A percentile compares a stretch with the other conserved stretches of the same genome.
phyloP scores from a whole-genome alignment of 2,113 vertebrate species.

The Camelus dromedarius region DNA sequence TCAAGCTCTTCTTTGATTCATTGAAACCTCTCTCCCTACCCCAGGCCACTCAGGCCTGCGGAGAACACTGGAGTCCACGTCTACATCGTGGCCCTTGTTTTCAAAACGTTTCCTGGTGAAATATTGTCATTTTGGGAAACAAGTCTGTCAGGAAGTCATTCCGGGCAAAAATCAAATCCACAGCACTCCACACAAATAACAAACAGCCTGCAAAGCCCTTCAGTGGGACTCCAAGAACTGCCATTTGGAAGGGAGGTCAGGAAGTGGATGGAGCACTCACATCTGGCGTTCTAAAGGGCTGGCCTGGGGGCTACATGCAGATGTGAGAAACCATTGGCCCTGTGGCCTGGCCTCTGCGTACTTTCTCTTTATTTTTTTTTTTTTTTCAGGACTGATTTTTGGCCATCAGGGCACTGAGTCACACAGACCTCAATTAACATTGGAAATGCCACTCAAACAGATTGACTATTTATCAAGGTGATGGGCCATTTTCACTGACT shows the following conservation, averaged over 20 bases:
- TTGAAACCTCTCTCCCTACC: neutral
- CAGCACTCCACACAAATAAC: constrained; percentile 76
- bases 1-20: neutral
- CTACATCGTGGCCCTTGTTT: constrained; percentile 50
- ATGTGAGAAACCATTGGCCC: constrained; percentile 64
- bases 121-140: constrained; percentile 66
- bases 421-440: constrained; percentile 66
- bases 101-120: constrained; percentile 67
- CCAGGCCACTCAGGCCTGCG: neutral
- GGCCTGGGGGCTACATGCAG: constrained; percentile 59
- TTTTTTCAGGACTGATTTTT: constrained; percentile 41
- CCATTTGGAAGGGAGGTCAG: constrained; percentile 79
- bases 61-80: neutral
- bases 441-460: constrained; percentile 62
- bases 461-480: constrained; percentile 53
- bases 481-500: constrained; percentile 68
- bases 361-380: constrained; percentile 26
- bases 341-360: neutral
- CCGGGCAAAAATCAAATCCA: constrained; percentile 71
- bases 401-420: constrained; percentile 52
- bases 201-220: constrained; percentile 74
- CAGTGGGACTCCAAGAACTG: constrained; percentile 65
- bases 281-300: constrained; percentile 73
- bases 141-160: constrained; percentile 74
- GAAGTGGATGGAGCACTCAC: constrained; percentile 70